Evolutionary conservation across 2,113 vertebrate species (phyloP), one percentile per base, ranked within the genome.

Genomic region (Bostrychus sinensis): DNA sequence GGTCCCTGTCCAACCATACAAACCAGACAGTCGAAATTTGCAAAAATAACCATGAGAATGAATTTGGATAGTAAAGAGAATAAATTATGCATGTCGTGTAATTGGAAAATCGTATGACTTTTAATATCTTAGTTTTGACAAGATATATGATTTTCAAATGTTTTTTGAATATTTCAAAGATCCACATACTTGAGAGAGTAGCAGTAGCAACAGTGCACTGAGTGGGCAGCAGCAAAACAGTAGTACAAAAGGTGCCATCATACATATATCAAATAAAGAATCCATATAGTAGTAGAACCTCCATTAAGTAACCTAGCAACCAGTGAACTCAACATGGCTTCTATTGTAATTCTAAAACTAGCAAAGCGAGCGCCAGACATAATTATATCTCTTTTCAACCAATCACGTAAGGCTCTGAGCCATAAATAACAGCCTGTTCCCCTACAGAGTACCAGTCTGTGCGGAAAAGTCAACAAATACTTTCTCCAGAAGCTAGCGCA

Each of bases 391-490:
- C 83, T 76, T 23, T 45, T 65, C 69, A 75, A 69, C 87, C 85
- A 90, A 91, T 91, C 86, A 78, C 75, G 75, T 64, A 56, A 70
- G 62, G 64, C 66, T 66, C 65, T 69, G 76, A 82, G 67, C 86
- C 88, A 89, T 87, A 90, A 88, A 91, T 86, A 91, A 87, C 82
- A 89, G 72, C 77, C 70, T 66, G 81, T 77, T 90, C 85, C 78
- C 86, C 83, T 82, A 87, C 86, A 80, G 82, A 87, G 78, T 70
- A 75, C 70, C 80, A 76, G 84, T 80, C 79, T 80, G 74, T 62
- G 78, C 66, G 19, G 59, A 82, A 89, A 91, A 90, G 81, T 90
- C 87, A 91, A 90, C 88, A 90, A 89, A 85, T 73, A 74, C 81
- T 88, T 87, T 88, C 78, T 75, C 76, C 74, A 73, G 81, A 51